Conservation (phyloP, 1,140 invertebrate species). For the Euschistus heros region DNA sequence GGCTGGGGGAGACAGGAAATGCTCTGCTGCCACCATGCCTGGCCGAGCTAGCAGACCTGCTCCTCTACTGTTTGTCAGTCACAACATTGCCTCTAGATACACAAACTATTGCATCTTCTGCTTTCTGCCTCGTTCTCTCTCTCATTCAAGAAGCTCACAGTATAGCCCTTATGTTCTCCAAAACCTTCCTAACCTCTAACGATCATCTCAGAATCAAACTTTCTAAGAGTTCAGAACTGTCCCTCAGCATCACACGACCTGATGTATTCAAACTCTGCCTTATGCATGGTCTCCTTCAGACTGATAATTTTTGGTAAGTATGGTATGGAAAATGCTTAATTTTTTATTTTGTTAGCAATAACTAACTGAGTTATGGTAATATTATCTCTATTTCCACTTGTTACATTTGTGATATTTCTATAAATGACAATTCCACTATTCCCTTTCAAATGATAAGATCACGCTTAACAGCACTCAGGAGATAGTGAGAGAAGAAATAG, state of each 20-base stretch:
- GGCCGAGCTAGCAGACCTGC: conserved; percentile 13
- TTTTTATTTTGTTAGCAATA: too few species aligned
- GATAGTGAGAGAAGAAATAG: too few species aligned
- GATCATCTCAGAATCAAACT: conserved; percentile 2
- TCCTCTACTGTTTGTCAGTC: conserved; percentile 12
- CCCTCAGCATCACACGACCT: not conserved
- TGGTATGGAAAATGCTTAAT: too few species aligned
- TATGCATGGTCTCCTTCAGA: conserved; percentile 11
- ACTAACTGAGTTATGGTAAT: too few species aligned
- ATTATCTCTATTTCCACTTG: too few species aligned
- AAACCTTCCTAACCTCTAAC: conserved; percentile 14
- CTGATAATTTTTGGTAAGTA: conserved; percentile 1
- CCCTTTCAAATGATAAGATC: too few species aligned
- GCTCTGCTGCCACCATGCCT: conserved; percentile 19
- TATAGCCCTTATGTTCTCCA: conserved; percentile 21
- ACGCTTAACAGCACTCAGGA: too few species aligned
- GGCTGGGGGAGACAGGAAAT: not conserved
- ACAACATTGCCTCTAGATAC: not conserved
- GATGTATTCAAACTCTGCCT: conserved; percentile 18
- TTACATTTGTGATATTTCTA: too few species aligned
- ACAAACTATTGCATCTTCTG: not conserved
- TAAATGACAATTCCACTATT: too few species aligned
- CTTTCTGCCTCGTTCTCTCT: conserved; percentile 10
- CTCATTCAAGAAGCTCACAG: conserved; percentile 13
- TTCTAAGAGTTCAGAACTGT: not conserved